Evolutionary conservation across 2,888 invertebrate genomes (phyloP).

Genomic region (Mechanitis messenoides): DNA sequence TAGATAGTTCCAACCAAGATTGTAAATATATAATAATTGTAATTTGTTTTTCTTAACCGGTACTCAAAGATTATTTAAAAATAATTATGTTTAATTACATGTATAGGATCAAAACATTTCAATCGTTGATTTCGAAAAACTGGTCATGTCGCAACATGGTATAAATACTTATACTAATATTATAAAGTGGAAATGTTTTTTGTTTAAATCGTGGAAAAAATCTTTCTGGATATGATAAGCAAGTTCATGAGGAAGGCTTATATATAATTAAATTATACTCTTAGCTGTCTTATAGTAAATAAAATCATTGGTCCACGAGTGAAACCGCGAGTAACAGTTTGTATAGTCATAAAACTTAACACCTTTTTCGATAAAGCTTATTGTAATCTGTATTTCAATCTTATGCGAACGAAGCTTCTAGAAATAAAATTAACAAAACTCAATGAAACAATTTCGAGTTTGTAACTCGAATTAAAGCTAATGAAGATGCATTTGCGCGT

Average conservation of each 20-base stretch:
- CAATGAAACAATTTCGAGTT: conserved; percentile 3
- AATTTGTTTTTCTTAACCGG: not conserved
- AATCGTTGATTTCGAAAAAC: too few species aligned
- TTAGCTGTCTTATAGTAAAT: too few species aligned
- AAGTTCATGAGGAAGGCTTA: too few species aligned
- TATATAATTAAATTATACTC: too few species aligned
- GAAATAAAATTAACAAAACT: not conserved
- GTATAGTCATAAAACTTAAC: too few species aligned
- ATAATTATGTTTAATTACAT: not conserved
- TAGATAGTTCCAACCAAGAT: not conserved
- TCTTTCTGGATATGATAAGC: too few species aligned
- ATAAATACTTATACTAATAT: too few species aligned
- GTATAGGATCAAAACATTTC: not conserved
- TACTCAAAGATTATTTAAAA: not conserved
- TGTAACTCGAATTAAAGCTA: conserved; percentile 23
- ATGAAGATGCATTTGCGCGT: conserved; percentile 27
- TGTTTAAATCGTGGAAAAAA: too few species aligned
- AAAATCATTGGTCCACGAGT: too few species aligned
- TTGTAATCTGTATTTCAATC: not conserved
- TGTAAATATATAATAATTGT: not conserved
- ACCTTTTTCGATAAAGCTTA: not conserved
- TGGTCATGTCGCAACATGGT: too few species aligned
- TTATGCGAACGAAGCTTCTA: not conserved
- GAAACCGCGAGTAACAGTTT: too few species aligned
- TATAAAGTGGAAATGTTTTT: too few species aligned